These are phyloP conservation scores for Phengaris arion DNA, from an alignment of 2,888 invertebrate species.

Conservation along the genomic window DNA sequence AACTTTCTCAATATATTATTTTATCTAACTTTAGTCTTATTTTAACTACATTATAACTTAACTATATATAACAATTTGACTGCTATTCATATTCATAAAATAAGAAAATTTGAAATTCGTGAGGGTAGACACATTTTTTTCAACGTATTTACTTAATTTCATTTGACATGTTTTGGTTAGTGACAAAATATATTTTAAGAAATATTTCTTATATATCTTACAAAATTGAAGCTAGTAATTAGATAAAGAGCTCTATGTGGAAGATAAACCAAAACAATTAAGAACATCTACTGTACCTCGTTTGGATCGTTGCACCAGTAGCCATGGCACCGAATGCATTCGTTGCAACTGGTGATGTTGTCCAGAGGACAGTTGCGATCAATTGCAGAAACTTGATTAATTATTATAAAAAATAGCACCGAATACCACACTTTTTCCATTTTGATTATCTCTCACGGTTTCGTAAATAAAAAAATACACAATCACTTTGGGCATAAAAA, in stretches of 20 bases:
- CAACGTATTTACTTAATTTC: no score
- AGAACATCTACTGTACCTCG: conserved; percentile 45
- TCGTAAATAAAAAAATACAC: conserved; percentile 37
- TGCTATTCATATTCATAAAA: no score
- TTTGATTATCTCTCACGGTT: conserved; percentile 34
- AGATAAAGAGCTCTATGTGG: neutral
- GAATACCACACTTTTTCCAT: conserved; percentile 59
- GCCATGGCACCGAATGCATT: conserved; percentile 61
- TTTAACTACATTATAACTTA: no score
- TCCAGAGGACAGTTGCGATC: conserved; percentile 45
- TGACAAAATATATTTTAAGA: no score
- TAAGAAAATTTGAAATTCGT: no score
- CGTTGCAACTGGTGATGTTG: conserved; percentile 53
- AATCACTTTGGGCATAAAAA: conserved; percentile 29
- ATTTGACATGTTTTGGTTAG: no score
- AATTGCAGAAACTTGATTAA: conserved; percentile 54
- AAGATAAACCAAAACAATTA: neutral
- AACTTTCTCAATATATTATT: no score
- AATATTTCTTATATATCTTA: no score
- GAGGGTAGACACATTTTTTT: no score
- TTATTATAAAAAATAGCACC: conserved; percentile 54
- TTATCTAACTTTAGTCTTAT: no score
- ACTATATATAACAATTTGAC: no score
- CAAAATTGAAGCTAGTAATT: no score
- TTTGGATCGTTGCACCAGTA: conserved; percentile 57